Evolutionary conservation across 2,888 invertebrate species (phyloP), one percentile per base, ranked within the genome.

Genomic region (Scaptodrosophila latifasciaeformis): DNA sequence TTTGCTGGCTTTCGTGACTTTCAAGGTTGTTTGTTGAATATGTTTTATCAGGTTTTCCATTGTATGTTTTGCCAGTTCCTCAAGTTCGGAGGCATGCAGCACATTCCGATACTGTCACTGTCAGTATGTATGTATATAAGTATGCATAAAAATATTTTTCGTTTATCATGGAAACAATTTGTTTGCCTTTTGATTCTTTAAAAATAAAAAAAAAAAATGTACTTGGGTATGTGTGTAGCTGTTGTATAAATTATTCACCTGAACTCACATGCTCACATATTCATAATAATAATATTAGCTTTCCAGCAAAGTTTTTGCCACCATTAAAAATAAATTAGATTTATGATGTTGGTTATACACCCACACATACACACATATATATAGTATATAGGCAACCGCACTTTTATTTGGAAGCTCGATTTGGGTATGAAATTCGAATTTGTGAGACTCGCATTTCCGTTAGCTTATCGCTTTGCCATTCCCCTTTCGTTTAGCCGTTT

Each of bases 11-110:
- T 62, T 70, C 69, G 55, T 79, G 61, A 48, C 51, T 58, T 72
- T 75, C 81, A 75, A 75, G 74, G 74, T 80, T 75, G 65, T 63
- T 57, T 49, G 47, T 56, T 30, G 15, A 21, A 12, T 30, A 47
- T 34, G 30, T 40, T 65, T 65, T 55, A 65, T 53, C 29, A 42
- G 42, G 54, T 52, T 46, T 65, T 48, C 17, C 57, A 57, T 55
- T 5, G 52, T 56, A 54, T 13, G 40, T 17, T 24, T 15, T 29
- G 27, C 17, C 9, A 24, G 46, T 34, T 34, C 21, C 18, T 40
- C 18, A 39, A 44, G 65, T 52, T 67, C 37, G 39, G 48, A 44
- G 48, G 35, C 43, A 55, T 40, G 4, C 37, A 54, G 31, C 9
- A 46, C 57, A 70, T 70, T 67, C 49, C 50, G 39, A 54, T 45